Evolutionary conservation across 2,888 invertebrate species (phyloP).

Genomic region (Drosophila pullipes): DNA sequence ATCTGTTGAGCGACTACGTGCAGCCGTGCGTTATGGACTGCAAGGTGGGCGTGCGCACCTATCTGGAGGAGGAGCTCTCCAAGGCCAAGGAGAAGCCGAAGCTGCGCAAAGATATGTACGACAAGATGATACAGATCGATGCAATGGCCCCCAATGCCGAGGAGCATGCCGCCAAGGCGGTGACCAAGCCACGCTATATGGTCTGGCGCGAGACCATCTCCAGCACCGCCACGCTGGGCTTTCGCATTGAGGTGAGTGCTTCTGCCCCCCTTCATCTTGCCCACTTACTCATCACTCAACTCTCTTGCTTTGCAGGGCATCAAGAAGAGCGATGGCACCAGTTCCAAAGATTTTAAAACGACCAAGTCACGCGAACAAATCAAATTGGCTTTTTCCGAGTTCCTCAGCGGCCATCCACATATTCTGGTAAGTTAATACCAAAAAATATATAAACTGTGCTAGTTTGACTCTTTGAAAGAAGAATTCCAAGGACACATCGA

Average conservation of each 20-base stretch:
- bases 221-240: conserved; percentile 97
- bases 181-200: conserved; percentile 98
- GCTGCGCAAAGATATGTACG: conserved; percentile 97
- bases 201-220: conserved; percentile 98
- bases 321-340: conserved; percentile 94
- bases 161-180: conserved; percentile 94
- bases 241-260: conserved; percentile 92
- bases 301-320: conserved; percentile 87
- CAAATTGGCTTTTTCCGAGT: conserved; percentile 92
- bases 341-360: conserved; percentile 97
- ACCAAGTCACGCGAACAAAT: conserved; percentile 94
- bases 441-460: background rate
- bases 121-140: conserved; percentile 98
- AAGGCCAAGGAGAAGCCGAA: conserved; percentile 98
- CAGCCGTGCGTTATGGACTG: conserved; percentile 99
- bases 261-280: background rate
- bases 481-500: background rate
- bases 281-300: background rate
- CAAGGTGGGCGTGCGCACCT: conserved; percentile 97
- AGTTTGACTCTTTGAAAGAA: background rate
- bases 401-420: conserved; percentile 92
- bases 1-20: conserved; percentile 95
- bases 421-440: conserved; percentile 88
- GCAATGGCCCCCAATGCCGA: conserved; percentile 94
- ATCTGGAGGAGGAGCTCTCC: conserved; percentile 96